Conservation (phyloP, 2,797 vertebrate genomes). For the Myiotriccus ornatus region DNA sequence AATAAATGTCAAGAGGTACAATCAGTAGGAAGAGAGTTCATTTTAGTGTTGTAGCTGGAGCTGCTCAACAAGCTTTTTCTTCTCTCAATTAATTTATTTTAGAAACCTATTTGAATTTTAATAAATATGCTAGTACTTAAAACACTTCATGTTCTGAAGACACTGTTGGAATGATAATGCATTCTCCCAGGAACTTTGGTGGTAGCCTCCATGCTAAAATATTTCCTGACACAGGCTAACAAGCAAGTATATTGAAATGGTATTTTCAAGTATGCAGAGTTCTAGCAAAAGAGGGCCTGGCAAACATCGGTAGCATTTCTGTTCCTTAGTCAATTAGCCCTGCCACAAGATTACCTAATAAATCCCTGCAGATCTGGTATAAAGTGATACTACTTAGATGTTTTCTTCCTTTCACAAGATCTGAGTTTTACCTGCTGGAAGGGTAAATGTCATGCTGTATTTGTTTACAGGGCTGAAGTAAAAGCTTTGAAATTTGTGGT, state of each 20-base stretch:
- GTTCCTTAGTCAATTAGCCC: not conserved
- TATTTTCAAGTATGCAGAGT: not conserved
- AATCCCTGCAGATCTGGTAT: not conserved
- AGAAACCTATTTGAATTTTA: slow-evolving; percentile 24
- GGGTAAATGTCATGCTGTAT: not conserved
- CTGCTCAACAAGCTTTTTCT: not conserved
- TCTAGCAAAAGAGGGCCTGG: not conserved
- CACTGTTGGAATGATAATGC: not conserved
- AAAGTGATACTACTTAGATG: not conserved
- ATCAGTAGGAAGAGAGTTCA: not conserved
- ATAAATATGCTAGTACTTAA: slow-evolving; percentile 25
- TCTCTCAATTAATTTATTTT: slow-evolving; percentile 43
- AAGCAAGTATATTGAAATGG: not conserved
- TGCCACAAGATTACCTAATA: not conserved
- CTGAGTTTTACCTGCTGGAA: not conserved
- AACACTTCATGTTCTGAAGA: not conserved
- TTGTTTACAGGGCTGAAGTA: not conserved
- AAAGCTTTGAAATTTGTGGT: not conserved
- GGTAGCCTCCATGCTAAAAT: not conserved
- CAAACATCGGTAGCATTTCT: not conserved
- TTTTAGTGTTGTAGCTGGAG: not conserved
- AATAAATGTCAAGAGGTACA: slow-evolving; percentile 43
- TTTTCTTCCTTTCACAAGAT: not conserved
- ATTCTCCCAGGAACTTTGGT: not conserved
- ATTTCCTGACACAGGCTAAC: not conserved